Conservation (phyloP, 2,113 vertebrate species). For the Mormyrus lacerda region DNA sequence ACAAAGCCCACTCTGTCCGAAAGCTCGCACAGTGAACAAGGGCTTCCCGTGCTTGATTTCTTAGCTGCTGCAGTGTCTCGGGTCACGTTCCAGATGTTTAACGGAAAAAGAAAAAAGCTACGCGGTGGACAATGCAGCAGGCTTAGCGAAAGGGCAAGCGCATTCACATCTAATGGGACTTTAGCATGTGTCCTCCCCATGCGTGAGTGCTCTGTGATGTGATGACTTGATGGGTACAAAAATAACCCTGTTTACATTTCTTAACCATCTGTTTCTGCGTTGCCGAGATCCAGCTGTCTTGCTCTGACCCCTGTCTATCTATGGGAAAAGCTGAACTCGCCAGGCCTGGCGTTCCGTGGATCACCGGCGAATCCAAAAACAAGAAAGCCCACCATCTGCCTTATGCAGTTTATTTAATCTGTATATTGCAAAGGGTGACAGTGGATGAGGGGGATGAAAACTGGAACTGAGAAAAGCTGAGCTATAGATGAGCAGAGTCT, state of each 20-base stretch:
- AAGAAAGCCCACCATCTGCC: constrained; percentile 35
- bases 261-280: constrained; percentile 37
- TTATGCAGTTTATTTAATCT: constrained; percentile 16
- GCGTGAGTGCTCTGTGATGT: background rate
- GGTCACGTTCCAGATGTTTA: background rate
- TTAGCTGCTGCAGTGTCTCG: background rate
- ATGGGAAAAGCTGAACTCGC: constrained; percentile 26
- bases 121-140: background rate
- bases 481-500: background rate
- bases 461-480: background rate
- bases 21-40: background rate
- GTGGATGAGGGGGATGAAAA: constrained; percentile 18
- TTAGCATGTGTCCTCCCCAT: background rate
- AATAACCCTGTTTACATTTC: constrained; percentile 33
- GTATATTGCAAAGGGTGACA: constrained; percentile 24
- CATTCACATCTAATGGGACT: background rate
- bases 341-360: constrained; percentile 21
- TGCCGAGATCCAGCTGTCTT: constrained; percentile 32
- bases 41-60: background rate
- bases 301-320: constrained; percentile 29
- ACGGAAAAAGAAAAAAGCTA: background rate
- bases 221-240: constrained; percentile 8
- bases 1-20: background rate
- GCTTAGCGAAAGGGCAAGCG: background rate
- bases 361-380: constrained; percentile 17